These are phyloP conservation scores for Coenobita brevimanus DNA, from an alignment of 1,140 invertebrate species.

Conservation along the genomic window DNA sequence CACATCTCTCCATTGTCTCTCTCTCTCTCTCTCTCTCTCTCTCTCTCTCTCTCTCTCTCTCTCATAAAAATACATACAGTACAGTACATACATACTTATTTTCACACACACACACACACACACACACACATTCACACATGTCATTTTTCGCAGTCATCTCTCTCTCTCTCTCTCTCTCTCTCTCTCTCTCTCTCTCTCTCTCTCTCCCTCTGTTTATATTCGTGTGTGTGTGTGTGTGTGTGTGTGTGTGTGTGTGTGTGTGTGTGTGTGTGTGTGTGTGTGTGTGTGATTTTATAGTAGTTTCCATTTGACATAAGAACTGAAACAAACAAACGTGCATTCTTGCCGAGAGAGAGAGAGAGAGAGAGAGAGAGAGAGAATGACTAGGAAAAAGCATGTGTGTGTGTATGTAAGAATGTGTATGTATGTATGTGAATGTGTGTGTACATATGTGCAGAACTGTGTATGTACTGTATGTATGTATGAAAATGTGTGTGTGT, in stretches of 20 bases:
- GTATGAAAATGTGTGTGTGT: background rate
- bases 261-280: background rate
- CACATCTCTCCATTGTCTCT: too few relatives aligned
- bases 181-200: too few relatives aligned
- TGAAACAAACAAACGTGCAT: background rate
- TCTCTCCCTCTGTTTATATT: too few relatives aligned
- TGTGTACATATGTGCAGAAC: background rate
- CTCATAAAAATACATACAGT: too few relatives aligned
- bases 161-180: too few relatives aligned
- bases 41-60: too few relatives aligned
- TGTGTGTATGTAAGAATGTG: background rate
- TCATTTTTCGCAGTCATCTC: too few relatives aligned
- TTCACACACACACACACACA: too few relatives aligned
- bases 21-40: too few relatives aligned
- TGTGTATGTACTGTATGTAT: background rate
- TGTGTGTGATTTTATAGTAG: background rate
- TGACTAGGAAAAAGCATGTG: background rate
- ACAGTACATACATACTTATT: too few relatives aligned
- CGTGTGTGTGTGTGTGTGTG: constrained; percentile 13
- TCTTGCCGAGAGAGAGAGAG: background rate
- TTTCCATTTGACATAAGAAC: too few relatives aligned
- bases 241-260: background rate
- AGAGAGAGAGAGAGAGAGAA: background rate
- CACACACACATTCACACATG: too few relatives aligned
- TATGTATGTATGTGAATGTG: background rate